Percentiles rank a stretch among this genome's conserved stretches.
These are phyloP conservation scores for Tetranychus truncatus DNA, from an alignment of 2,888 invertebrate genomes.

Conservation along the genomic window DNA sequence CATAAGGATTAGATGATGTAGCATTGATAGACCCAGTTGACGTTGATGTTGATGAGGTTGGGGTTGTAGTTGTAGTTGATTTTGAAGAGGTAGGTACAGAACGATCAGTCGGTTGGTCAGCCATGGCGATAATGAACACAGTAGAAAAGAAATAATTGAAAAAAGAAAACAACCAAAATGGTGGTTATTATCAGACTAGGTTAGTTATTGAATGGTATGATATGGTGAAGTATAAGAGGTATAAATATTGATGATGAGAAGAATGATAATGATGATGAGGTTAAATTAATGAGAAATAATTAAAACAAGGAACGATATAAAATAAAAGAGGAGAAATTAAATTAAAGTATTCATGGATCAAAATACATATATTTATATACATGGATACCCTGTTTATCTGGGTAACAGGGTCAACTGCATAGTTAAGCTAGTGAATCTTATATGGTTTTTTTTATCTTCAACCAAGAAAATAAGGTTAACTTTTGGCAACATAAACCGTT, in stretches of 20 bases:
- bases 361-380: background rate
- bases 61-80: background rate
- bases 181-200: background rate
- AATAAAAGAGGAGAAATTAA: background rate
- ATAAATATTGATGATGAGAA: background rate
- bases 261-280: background rate
- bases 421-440: background rate
- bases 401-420: background rate
- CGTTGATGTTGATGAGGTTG: background rate
- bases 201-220: background rate
- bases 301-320: background rate
- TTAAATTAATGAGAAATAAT: constrained; percentile 1
- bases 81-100: background rate
- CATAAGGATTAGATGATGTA: too few species aligned
- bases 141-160: background rate
- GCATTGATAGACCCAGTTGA: background rate
- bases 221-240: background rate
- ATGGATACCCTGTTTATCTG: background rate
- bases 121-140: background rate
- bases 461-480: background rate
- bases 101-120: background rate
- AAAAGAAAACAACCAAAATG: background rate
- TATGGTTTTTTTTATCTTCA: background rate
- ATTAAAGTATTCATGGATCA: background rate
- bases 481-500: background rate